Conservation (phyloP, 2,888 invertebrate species). For the Ashinkailepas kermadecensis region DNA sequence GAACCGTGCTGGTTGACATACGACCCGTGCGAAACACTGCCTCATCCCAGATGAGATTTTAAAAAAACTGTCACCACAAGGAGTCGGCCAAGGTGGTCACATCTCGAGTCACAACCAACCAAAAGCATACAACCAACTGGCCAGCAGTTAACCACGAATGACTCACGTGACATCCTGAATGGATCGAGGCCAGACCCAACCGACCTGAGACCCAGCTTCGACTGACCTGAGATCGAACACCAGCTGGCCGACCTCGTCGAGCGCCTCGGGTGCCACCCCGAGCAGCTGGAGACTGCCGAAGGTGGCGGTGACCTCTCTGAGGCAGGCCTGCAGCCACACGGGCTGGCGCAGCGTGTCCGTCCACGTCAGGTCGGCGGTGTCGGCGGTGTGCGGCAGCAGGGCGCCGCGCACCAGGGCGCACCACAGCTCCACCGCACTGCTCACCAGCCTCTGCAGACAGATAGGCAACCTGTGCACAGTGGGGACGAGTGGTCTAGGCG, state of each 20-base stretch:
- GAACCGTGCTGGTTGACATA: no score
- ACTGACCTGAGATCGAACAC: constrained; percentile 30
- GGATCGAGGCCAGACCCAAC: no score
- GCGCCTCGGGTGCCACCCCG: constrained; percentile 3
- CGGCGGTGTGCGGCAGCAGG: constrained; percentile 57
- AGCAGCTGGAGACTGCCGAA: background rate
- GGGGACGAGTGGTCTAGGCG: no score
- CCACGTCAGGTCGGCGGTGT: constrained; percentile 41
- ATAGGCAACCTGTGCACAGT: no score
- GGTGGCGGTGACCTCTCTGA: constrained; percentile 37
- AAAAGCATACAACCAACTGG: no score
- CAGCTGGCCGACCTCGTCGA: constrained; percentile 34
- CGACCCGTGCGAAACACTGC: no score
- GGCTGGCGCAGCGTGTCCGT: constrained; percentile 50
- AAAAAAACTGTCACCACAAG: no score
- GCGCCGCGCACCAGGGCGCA: constrained; percentile 64
- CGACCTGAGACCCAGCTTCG: background rate
- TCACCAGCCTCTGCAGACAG: constrained; percentile 60
- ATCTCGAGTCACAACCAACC: no score
- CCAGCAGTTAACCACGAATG: no score
- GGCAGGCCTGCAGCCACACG: constrained; percentile 44
- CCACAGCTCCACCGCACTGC: constrained; percentile 65
- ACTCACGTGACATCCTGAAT: no score
- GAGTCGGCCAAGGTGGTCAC: no score
- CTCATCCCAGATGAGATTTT: no score